A percentile compares a stretch with the other conserved stretches of the same genome.
These are phyloP conservation scores for Spinus olivaceus DNA, from an alignment of 2,797 vertebrate species.

Conservation along the genomic window DNA sequence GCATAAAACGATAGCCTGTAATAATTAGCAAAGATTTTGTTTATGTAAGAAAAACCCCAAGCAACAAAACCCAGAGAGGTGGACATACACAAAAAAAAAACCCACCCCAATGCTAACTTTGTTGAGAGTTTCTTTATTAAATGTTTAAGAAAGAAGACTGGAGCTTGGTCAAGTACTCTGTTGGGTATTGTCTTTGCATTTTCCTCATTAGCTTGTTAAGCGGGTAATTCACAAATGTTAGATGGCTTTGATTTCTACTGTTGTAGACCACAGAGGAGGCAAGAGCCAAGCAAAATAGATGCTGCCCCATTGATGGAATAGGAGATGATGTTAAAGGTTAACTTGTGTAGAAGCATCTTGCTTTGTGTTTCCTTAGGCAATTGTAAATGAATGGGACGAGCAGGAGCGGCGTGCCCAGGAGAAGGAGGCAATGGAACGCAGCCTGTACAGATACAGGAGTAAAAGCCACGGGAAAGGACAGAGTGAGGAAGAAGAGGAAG, in stretches of 20 bases:
- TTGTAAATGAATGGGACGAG: conserved; percentile 96
- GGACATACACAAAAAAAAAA: not conserved
- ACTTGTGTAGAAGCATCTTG: not conserved
- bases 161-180: not conserved
- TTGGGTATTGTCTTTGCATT: not conserved
- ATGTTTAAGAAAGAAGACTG: not conserved
- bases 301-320: not conserved
- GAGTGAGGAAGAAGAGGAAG: conserved; percentile 90
- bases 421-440: conserved; percentile 80
- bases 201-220: not conserved
- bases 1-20: not conserved
- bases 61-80: not conserved
- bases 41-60: not conserved
- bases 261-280: not conserved
- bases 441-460: conserved; percentile 84
- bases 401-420: conserved; percentile 83
- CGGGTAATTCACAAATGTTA: not conserved
- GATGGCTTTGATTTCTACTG: not conserved
- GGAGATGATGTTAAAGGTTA: not conserved
- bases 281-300: not conserved
- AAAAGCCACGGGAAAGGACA: conserved; percentile 77
- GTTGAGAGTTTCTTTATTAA: not conserved
- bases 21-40: not conserved
- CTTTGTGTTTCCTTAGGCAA: conserved; percentile 75
- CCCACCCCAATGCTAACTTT: accelerated